Conservation (phyloP, 2,797 vertebrate genomes). For the Phrynocephalus vlangalii region DNA sequence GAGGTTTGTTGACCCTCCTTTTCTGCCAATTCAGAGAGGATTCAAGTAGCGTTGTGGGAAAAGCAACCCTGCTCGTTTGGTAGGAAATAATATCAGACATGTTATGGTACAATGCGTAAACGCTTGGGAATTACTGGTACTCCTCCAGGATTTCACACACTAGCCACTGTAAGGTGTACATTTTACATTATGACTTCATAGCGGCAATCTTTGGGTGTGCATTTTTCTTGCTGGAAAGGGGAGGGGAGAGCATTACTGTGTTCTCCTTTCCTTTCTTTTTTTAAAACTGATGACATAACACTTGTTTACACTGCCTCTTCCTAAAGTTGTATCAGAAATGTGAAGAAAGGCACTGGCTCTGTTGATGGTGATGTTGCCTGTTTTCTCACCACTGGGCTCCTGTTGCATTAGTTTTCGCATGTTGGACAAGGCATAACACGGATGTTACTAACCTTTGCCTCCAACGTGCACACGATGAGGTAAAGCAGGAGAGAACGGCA, state of each 20-base stretch:
- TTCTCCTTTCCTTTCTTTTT: background rate
- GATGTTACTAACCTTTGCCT: background rate
- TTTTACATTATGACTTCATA: background rate
- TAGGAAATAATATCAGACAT: background rate
- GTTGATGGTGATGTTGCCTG: background rate
- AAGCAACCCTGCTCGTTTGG: background rate
- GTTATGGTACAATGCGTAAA: background rate
- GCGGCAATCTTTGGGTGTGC: background rate
- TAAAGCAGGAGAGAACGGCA: too few species aligned
- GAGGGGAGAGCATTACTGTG: background rate
- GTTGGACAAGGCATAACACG: background rate
- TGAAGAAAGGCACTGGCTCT: background rate
- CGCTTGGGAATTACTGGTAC: background rate
- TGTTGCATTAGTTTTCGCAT: background rate
- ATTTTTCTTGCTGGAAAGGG: background rate
- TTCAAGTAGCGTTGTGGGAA: background rate
- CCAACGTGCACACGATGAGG: background rate
- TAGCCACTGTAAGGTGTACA: background rate
- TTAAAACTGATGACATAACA: background rate
- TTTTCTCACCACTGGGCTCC: background rate
- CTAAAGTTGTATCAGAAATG: too few species aligned
- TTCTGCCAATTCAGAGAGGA: background rate
- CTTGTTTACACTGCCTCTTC: background rate
- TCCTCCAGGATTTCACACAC: background rate
- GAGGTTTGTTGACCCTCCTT: background rate